Conservation (phyloP, 2,888 invertebrate species). For the Keiferia lycopersicella region DNA sequence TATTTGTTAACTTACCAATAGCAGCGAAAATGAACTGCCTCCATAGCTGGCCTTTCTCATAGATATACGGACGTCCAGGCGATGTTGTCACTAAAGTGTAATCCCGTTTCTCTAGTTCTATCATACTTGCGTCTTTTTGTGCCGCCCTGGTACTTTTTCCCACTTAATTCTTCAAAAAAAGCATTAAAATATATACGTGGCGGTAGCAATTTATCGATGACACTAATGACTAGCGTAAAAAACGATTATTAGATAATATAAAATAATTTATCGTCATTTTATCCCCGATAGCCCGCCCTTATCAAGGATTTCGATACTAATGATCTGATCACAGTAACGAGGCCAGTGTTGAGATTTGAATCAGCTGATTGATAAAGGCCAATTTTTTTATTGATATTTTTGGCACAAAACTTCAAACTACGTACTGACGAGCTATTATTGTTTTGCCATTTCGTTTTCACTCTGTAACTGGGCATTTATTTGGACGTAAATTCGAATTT, state of each 20-base stretch:
- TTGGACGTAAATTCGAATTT: too few species aligned
- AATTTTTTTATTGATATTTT: background rate
- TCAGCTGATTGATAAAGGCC: background rate
- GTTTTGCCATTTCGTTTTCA: too few species aligned
- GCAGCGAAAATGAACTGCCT: background rate
- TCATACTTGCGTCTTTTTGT: background rate
- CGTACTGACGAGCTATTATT: too few species aligned
- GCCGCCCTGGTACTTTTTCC: background rate
- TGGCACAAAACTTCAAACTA: too few species aligned
- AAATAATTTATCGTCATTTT: background rate
- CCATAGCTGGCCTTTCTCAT: conserved; percentile 2
- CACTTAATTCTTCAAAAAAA: background rate
- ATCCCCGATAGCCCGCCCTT: background rate
- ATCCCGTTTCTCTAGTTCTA: background rate
- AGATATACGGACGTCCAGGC: background rate
- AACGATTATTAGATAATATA: background rate
- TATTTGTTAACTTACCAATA: background rate
- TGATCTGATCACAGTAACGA: background rate
- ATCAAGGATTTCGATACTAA: background rate
- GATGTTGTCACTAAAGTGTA: background rate
- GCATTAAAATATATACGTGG: background rate
- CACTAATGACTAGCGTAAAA: conserved; percentile 2
- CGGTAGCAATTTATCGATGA: background rate
- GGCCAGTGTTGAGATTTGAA: background rate
- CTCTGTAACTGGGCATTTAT: too few species aligned